Base-by-base conservation (phyloP, 2,113 vertebrate species). In the Varanus komodoensis region DNA sequence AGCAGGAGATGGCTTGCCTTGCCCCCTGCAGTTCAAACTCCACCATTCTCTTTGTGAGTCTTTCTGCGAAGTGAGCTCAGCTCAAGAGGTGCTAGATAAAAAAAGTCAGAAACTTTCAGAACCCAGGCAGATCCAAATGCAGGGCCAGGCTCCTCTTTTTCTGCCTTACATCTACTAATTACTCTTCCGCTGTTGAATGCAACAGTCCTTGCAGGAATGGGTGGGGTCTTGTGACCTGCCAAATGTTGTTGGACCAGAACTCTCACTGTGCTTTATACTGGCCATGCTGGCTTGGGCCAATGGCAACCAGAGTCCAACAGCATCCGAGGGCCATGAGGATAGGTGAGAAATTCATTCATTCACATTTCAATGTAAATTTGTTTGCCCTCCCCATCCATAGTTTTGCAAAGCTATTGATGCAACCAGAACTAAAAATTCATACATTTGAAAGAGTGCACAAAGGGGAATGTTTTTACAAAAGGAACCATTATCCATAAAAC, bases 21-120 rank as follows among this genome's bases (percentile, higher is more conserved):
- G 86, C 9, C 1, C 14, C 71, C 44, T 92, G 44, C 25, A 83
- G 9, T 32, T 9, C 21, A 32, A 79, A 75, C 3, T 89, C n/a
- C 73, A 54, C 9, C 21, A 84, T 88, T 88, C 82, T 85, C 38
- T 85, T 21, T 52, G 4, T 2, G 87, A 44, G 3, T 9, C 54
- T 54, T 34, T 90, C 19, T 12, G 27, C 4, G 4, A 6, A 9
- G 3, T 81, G 21, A 68, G 50, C 91, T 92, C 23, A 86, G 17
- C 1, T 57, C 25, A 5, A 79, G 61, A 0, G 1, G 3, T 1
- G 1, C 0, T 92, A 23, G 74, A 0, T 80, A 44, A 29, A 0
- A 1, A 27, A 4, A 86, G 4, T 19, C 61, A 11, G 8, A 71
- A 5, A 86, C 67, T 89, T 67, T 34, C 3, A 19, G 3, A 71